Percentiles rank a stretch among this genome's conserved stretches.
These are phyloP conservation scores for Raphicerus campestris DNA, from an alignment of 2,113 vertebrate genomes.

Conservation along the genomic window DNA sequence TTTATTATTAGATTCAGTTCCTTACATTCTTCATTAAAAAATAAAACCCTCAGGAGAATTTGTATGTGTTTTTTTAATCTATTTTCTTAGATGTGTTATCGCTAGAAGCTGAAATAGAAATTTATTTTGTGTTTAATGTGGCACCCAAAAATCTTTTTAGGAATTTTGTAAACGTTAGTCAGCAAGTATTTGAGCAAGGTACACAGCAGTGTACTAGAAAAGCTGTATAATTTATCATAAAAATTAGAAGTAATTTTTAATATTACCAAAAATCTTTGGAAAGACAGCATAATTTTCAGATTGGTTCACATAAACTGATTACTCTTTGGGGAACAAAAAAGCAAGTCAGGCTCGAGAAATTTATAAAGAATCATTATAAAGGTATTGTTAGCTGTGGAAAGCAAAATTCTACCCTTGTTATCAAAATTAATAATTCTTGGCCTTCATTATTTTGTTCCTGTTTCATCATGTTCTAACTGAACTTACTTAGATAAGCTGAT, in stretches of 20 bases:
- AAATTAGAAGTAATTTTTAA: background rate
- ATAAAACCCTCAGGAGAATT: background rate
- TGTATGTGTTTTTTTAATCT: background rate
- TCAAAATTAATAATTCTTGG: background rate
- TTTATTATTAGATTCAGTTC: background rate
- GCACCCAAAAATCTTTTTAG: background rate
- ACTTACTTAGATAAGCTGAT: background rate
- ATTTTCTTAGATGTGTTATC: background rate
- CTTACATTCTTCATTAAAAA: slow-evolving; percentile 2
- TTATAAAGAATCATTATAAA: background rate
- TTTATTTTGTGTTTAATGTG: slow-evolving; percentile 3
- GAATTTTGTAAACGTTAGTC: background rate
- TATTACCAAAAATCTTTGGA: background rate
- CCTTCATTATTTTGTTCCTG: background rate
- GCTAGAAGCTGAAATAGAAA: background rate
- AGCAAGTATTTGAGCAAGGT: background rate
- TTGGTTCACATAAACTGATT: background rate
- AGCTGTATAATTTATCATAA: background rate
- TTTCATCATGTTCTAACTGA: background rate
- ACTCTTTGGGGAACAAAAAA: background rate
- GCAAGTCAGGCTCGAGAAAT: background rate
- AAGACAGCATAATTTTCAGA: background rate
- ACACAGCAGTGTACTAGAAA: background rate
- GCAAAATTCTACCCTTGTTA: background rate
- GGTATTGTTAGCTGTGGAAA: background rate